Percentiles rank a stretch among this genome's conserved stretches.
Conservation (phyloP, 2,113 vertebrate species). For the Perca schrenkii region DNA sequence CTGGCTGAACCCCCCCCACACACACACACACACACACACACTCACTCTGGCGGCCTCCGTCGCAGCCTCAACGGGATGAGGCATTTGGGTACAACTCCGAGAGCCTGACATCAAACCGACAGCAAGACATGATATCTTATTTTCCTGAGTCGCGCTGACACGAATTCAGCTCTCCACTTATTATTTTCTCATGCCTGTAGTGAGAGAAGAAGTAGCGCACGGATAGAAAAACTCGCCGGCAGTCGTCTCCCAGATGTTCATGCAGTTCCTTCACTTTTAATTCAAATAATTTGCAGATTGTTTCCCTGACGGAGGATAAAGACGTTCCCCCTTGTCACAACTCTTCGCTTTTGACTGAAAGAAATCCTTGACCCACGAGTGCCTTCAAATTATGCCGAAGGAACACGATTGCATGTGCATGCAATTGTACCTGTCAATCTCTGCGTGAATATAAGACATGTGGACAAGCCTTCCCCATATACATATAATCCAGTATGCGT, state of each 20-base stretch:
- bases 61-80: conserved; percentile 90
- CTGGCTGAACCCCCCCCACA: conserved; percentile 89
- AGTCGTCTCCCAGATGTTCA: conserved; percentile 90
- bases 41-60: conserved; percentile 87
- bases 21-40: no score
- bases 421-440: conserved; percentile 85
- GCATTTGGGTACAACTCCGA: conserved; percentile 92
- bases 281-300: conserved; percentile 93
- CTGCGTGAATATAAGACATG: conserved; percentile 74
- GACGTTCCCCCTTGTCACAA: conserved; percentile 88
- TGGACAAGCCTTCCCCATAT: conserved; percentile 68
- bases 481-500: conserved; percentile 20
- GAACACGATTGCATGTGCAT: conserved; percentile 81
- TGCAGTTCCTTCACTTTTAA: conserved; percentile 85
- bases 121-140: conserved; percentile 99
- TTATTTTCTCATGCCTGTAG: conserved; percentile 93
- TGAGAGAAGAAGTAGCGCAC: conserved; percentile 77
- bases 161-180: conserved; percentile 93
- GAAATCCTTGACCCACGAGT: conserved; percentile 80
- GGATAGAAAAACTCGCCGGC: conserved; percentile 80
- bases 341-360: conserved; percentile 78
- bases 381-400: conserved; percentile 79
- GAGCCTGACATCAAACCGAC: conserved; percentile 95
- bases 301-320: conserved; percentile 86
- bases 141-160: conserved; percentile 96